Evolutionary conservation across 2,888 invertebrate genomes (phyloP).

Genomic region (Abrostola triplasia): DNA sequence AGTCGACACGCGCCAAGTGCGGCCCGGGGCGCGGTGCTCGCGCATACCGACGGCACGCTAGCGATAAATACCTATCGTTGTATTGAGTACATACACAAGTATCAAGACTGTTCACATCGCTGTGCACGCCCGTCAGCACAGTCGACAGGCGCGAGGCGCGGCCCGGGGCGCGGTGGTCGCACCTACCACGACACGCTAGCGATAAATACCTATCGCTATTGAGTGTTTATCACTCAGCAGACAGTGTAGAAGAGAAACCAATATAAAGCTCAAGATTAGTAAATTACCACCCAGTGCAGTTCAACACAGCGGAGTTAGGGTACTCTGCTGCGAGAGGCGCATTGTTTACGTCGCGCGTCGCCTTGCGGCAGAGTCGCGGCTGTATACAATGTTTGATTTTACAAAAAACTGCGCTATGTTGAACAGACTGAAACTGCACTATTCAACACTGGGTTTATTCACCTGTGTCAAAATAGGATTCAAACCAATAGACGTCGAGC

Average conservation of each 20-base stretch:
- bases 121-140: constrained; percentile 67
- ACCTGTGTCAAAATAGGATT: too few species aligned
- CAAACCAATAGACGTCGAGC: too few species aligned
- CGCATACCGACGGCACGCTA: background rate
- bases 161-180: constrained; percentile 60
- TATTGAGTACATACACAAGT: constrained; percentile 49
- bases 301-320: too few species aligned
- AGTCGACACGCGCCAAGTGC: background rate
- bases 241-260: background rate
- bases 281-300: too few species aligned
- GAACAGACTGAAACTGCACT: too few species aligned
- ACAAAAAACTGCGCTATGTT: too few species aligned
- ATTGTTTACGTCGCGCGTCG: too few species aligned
- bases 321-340: too few species aligned
- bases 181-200: constrained; percentile 45
- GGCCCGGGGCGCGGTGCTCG: background rate
- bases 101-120: constrained; percentile 63
- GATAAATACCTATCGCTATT: constrained; percentile 17
- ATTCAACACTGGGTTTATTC: too few species aligned
- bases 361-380: too few species aligned
- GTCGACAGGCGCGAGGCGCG: constrained; percentile 71
- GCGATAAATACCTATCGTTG: background rate
- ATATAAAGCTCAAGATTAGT: too few species aligned
- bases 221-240: background rate
- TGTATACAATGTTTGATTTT: too few species aligned